These are phyloP conservation scores for Galaxea fascicularis DNA, from an alignment of 92 coral and sea anemone species.

Conservation along the genomic window DNA sequence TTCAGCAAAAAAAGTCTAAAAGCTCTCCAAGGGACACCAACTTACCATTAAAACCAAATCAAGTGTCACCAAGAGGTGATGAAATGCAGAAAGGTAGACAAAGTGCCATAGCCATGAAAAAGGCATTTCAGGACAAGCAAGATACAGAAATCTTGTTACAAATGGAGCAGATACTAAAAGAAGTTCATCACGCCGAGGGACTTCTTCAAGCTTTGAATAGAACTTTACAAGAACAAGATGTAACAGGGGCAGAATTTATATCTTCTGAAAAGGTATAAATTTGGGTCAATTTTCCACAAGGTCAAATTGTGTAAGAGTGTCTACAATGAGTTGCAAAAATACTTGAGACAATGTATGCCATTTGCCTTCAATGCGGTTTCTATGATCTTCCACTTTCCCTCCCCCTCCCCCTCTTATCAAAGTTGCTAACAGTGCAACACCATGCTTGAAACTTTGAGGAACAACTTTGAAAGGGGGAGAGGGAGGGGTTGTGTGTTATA, in stretches of 20 bases:
- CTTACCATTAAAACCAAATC: constrained; percentile 81
- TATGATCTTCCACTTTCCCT: no score
- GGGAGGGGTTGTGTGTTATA: no score
- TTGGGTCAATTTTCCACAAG: not conserved
- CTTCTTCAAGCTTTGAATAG: constrained; percentile 52
- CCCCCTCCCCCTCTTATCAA: no score
- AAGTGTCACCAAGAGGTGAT: constrained; percentile 80
- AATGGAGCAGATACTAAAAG: constrained; percentile 75
- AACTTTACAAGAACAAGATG: constrained; percentile 69
- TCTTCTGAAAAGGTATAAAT: constrained; percentile 76
- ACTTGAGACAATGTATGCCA: no score
- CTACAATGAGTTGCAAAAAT: no score
- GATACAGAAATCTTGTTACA: constrained; percentile 80
- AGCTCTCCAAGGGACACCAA: constrained; percentile 57
- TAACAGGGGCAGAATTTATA: constrained; percentile 48
- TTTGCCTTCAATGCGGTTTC: no score
- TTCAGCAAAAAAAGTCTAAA: constrained; percentile 45
- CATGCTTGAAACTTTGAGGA: no score
- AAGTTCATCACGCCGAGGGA: constrained; percentile 43
- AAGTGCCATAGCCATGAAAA: constrained; percentile 73
- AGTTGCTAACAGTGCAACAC: no score
- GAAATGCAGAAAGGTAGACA: constrained; percentile 72
- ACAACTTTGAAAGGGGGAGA: no score
- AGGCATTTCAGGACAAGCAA: constrained; percentile 82
- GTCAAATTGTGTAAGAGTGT: not conserved